Conservation (phyloP, 92 coral and sea anemone species). For the Paragorgia papillata region DNA sequence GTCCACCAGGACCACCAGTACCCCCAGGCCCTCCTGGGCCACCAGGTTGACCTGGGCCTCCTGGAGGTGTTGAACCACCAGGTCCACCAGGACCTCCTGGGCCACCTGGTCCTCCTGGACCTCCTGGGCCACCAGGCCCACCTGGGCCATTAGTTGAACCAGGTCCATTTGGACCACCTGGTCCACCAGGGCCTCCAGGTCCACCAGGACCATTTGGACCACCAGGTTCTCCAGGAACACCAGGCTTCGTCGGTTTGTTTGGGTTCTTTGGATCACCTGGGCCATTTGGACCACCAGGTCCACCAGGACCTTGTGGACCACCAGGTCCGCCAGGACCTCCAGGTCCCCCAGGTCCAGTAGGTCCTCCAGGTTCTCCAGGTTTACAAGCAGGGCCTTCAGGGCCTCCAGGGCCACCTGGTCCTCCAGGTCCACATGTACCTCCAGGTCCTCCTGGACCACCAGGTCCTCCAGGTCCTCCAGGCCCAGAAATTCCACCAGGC, state of each 20-base stretch:
- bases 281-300: slow-evolving; percentile 25
- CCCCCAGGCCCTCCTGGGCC: slow-evolving; percentile 75
- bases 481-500: slow-evolving; percentile 34
- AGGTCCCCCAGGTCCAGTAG: slow-evolving; percentile 84
- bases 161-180: slow-evolving; percentile 43
- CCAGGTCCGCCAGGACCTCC: slow-evolving; percentile 92
- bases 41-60: slow-evolving; percentile 88
- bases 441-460: slow-evolving; percentile 82
- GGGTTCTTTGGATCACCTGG: not conserved
- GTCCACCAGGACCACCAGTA: slow-evolving; percentile 36
- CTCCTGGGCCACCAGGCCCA: slow-evolving; percentile 66
- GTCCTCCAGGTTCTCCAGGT: slow-evolving; percentile 79
- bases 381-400: slow-evolving; percentile 69
- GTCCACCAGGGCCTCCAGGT: slow-evolving; percentile 9
- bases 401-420: slow-evolving; percentile 63
- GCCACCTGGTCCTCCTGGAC: slow-evolving; percentile 57
- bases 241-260: not conserved
- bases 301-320: slow-evolving; percentile 62
- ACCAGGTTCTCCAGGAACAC: not conserved
- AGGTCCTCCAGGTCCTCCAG: slow-evolving; percentile 64
- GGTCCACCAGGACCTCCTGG: slow-evolving; percentile 83
- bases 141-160: slow-evolving; percentile 62
- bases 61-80: slow-evolving; percentile 77
- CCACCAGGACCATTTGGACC: not conserved
- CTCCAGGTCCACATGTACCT: slow-evolving; percentile 58